phyloP scores from a whole-genome alignment of 2,797 vertebrate species.

The Chloroceryle amazona region DNA sequence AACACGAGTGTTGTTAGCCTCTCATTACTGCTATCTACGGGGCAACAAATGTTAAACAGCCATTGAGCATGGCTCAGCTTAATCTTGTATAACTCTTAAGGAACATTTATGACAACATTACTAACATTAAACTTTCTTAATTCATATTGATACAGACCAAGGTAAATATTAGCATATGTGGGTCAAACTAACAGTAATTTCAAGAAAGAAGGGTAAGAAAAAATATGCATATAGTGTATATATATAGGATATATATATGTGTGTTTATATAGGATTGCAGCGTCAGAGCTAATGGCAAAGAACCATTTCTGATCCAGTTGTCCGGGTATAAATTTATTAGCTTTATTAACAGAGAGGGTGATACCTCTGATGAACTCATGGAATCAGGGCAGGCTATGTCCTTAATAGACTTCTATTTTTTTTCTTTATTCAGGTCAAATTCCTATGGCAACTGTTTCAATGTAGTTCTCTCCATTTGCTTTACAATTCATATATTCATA shows the following conservation, averaged over 20 bases:
- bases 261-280: background rate
- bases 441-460: conserved; percentile 27
- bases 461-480: background rate
- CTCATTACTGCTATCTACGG: conserved; percentile 53
- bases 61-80: conserved; percentile 6
- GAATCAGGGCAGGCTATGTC: background rate
- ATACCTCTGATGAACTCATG: background rate
- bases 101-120: background rate
- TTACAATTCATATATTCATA: conserved; percentile 8
- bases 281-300: background rate
- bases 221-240: background rate
- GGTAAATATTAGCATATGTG: background rate
- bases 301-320: background rate
- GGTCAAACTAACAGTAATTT: background rate
- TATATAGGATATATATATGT: too few relatives aligned
- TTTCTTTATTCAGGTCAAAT: conserved; percentile 27
- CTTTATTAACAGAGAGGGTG: background rate
- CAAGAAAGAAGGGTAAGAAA: background rate
- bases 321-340: background rate
- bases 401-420: background rate
- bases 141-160: background rate
- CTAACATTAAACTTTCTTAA: background rate
- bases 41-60: conserved; percentile 58
- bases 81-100: background rate
- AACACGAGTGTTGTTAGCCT: conserved; percentile 62